phyloP scores from a whole-genome alignment of 2,113 vertebrate genomes.

The Salvelinus namaycush region DNA sequence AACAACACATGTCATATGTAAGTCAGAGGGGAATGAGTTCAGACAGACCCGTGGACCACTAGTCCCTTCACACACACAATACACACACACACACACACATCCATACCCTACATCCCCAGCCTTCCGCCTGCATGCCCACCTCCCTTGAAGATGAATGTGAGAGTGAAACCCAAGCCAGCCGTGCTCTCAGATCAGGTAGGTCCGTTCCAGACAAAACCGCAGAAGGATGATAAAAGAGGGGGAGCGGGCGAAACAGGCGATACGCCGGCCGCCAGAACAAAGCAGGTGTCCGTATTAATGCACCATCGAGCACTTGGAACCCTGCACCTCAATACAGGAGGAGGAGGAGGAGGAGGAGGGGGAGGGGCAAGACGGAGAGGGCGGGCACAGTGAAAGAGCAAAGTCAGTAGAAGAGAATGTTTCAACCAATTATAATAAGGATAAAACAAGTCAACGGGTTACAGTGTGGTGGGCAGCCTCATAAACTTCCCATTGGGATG shows the following conservation, averaged over 20 bases:
- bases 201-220: constrained; percentile 24
- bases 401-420: constrained; percentile 37
- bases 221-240: constrained; percentile 37
- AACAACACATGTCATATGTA: background rate
- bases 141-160: constrained; percentile 33
- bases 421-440: constrained; percentile 22
- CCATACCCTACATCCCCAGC: constrained; percentile 5
- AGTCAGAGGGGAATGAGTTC: background rate
- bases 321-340: constrained; percentile 56
- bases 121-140: background rate
- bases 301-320: constrained; percentile 66
- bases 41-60: background rate
- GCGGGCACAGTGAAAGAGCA: constrained; percentile 13
- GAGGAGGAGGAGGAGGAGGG: constrained; percentile 38
- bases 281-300: constrained; percentile 72
- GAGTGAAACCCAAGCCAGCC: constrained; percentile 30
- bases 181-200: constrained; percentile 28
- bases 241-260: constrained; percentile 27
- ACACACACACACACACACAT: background rate
- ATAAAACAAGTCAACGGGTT: constrained; percentile 22
- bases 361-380: background rate
- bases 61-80: background rate
- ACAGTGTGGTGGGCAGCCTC: background rate
- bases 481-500: constrained; percentile 17
- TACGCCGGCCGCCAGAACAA: constrained; percentile 62